Base-by-base conservation (phyloP, 2,113 vertebrate genomes). In the Etia nguti region DNA sequence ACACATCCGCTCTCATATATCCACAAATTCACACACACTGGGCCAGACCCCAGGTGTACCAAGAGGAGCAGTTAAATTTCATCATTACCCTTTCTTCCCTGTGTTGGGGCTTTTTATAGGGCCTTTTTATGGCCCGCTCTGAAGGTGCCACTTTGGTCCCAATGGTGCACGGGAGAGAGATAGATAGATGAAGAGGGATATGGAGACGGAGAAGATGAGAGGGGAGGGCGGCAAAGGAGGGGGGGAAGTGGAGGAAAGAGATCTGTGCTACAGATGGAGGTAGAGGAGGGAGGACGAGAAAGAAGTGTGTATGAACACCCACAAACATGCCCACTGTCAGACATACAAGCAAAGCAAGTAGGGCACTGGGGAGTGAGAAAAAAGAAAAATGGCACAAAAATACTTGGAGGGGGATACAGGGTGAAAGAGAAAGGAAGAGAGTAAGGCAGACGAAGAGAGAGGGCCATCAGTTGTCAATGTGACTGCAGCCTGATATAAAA, bases 61-160 rank as follows among this genome's bases (percentile, higher is more conserved):
- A 89, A 93, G 94, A 95, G 95, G 93, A 96, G 95, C 96, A 96
- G 96, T 97, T 97, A 96, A 96, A 97, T 96, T 97, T 97, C 95
- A 96, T 97, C 96, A 97, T 97, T 96, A 96, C 95, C 95, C 95
- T 96, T 96, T 96, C 95, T 96, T 96, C 90, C 90, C 91, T 56
- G 56, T 94, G 94, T 95, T 95, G 94, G 89, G 83, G 89, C 94
- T 96, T 96, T 97, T 96, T 97, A 96, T 96, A 95, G 95, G 93
- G 90, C 94, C 86, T 93, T 96, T 96, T 96, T 96, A 96, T 89
- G 82, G 96, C 92, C 89, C 75, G 89, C 88, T 93, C 94, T 93
- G 94, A 96, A 94, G 95, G 95, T 95, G 94, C 93, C 89, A 93
- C 93, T 92, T 88, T 73, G 90, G 92, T 95, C 94, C 95, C 95